phyloP scores from a whole-genome alignment of 2,113 vertebrate genomes.

The Bubalus kerabau region DNA sequence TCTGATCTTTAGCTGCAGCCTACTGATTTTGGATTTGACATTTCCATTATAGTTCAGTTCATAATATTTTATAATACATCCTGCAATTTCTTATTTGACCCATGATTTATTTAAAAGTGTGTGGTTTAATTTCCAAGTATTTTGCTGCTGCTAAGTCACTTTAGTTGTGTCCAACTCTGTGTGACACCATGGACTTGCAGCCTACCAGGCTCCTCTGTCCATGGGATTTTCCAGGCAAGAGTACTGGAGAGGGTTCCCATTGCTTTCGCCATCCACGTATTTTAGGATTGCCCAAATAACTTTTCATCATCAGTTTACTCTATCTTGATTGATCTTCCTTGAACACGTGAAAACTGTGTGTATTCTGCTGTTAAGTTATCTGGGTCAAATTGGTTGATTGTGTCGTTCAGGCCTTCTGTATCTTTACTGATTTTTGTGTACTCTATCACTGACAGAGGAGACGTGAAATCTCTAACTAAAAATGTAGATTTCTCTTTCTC shows the following conservation, averaged over 20 bases:
- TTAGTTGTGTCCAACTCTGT: background rate
- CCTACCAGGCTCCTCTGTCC: background rate
- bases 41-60: background rate
- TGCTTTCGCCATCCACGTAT: background rate
- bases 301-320: background rate
- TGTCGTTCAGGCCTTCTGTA: background rate
- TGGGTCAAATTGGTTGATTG: background rate
- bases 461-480: background rate
- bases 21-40: background rate
- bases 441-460: background rate
- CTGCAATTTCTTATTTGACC: background rate
- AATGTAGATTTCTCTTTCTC: background rate
- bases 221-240: background rate
- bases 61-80: background rate
- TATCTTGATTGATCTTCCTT: background rate
- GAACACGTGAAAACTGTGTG: background rate
- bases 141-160: background rate
- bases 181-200: background rate
- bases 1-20: background rate
- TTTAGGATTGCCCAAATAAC: background rate
- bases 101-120: background rate
- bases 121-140: background rate
- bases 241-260: background rate
- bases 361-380: background rate
- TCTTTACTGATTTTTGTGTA: background rate